Base-by-base conservation (phyloP, 1,140 invertebrate species). In the Drosophila oshimai region DNA sequence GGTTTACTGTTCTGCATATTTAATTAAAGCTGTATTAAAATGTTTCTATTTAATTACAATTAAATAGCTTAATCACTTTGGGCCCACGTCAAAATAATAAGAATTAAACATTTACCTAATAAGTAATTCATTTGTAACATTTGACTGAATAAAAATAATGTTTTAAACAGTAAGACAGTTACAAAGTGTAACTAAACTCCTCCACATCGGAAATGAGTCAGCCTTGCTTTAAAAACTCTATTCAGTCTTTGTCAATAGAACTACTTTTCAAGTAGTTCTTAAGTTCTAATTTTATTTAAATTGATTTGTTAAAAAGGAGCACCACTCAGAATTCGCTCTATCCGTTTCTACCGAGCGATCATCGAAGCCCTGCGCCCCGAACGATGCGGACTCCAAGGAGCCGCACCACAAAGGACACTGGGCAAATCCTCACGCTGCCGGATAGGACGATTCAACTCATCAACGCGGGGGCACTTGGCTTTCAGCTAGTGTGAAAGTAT, bases 251-350 rank as follows among this genome's bases (percentile, higher is more conserved):
- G n/a, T n/a, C n/a, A n/a, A n/a, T n/a, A n/a, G n/a, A n/a, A n/a
- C n/a, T n/a, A n/a, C n/a, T n/a, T n/a, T n/a, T n/a, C n/a, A n/a
- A n/a, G n/a, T n/a, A n/a, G n/a, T n/a, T n/a, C n/a, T n/a, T n/a
- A n/a, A n/a, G n/a, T n/a, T n/a, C n/a, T n/a, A n/a, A n/a, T n/a
- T n/a, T n/a, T n/a, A n/a, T 58, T 64, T 4, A 45, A 44, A 84
- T 71, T 47, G 29, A 71, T 81, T 74, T 0, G 5, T 33, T 46
- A 17, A 80, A 80, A 77, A 68, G 39, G 28, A 6, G 31, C 22
- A 87, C 84, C 84, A 89, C 87, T 86, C 80, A 81, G 80, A 88
- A 89, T 87, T 88, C 74, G 80, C 73, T 81, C 74, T 88, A 75
- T 77, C 61, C 74, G 68, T 80, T 42, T 55, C 15, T 53, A 80